A percentile compares a stretch with the other conserved stretches of the same genome.
phyloP scores from a whole-genome alignment of 2,113 vertebrate species.

The Cariama cristata region DNA sequence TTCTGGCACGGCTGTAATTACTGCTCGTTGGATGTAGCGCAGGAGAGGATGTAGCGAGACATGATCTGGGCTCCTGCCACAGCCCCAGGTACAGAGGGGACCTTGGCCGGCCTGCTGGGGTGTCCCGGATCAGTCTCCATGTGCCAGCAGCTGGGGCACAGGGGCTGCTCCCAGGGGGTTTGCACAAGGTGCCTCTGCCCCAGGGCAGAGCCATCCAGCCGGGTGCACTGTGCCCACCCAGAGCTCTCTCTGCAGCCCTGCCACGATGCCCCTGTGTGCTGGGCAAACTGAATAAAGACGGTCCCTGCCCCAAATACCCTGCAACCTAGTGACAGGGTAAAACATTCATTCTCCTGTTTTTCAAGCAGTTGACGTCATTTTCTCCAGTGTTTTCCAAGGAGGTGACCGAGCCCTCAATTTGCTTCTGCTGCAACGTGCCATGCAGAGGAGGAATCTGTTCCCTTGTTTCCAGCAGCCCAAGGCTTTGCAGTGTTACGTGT shows the following conservation, averaged over 20 bases:
- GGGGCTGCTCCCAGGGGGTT: not conserved
- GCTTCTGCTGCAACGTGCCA: not conserved
- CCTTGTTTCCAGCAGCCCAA: not conserved
- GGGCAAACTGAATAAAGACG: fast-evolving
- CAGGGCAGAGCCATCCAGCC: not conserved
- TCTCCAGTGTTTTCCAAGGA: not conserved
- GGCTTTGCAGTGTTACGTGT: not conserved
- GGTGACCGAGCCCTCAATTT: not conserved
- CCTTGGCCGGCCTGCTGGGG: not conserved
- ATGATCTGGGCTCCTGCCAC: fast-evolving
- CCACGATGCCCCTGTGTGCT: fast-evolving
- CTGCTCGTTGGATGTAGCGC: fast-evolving
- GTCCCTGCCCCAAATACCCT: fast-evolving
- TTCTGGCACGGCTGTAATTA: not conserved
- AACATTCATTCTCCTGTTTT: not conserved
- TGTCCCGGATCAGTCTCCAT: fast-evolving
- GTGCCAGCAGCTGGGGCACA: not conserved
- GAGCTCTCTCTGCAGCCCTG: not conserved
- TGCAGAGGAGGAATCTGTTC: not conserved
- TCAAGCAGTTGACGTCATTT: fast-evolving
- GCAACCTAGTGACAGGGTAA: no score
- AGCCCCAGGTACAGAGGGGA: not conserved
- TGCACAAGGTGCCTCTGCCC: not conserved
- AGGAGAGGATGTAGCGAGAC: not conserved
- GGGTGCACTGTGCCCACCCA: fast-evolving